A percentile compares a stretch with the other conserved stretches of the same genome.
phyloP scores from a whole-genome alignment of 1,140 invertebrate species.

The Atta colombica region DNA sequence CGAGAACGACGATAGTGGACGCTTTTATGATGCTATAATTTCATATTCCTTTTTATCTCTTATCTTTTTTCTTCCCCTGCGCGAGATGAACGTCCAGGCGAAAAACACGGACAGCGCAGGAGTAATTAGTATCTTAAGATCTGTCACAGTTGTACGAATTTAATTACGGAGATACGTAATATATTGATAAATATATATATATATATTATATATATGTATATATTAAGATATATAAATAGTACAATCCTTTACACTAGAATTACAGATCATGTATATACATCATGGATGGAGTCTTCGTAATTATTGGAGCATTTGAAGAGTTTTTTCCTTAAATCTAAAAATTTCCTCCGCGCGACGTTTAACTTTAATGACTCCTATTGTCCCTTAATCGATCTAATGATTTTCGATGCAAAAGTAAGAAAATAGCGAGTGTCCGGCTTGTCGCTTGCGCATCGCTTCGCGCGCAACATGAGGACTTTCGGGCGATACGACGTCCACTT shows the following conservation, averaged over 20 bases:
- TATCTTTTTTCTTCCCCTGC: not conserved
- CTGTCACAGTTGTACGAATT: not conserved
- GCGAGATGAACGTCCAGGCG: constrained; percentile 29
- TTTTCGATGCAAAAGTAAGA: constrained; percentile 80
- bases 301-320: constrained; percentile 66
- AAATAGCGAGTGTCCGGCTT: constrained; percentile 77
- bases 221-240: constrained; percentile 77
- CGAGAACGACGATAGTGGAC: not conserved
- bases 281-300: constrained; percentile 77
- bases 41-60: constrained; percentile 6
- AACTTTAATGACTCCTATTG: constrained; percentile 67
- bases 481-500: constrained; percentile 61
- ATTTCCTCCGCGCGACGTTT: constrained; percentile 53
- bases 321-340: constrained; percentile 66
- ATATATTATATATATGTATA: constrained; percentile 56
- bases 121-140: not conserved
- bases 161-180: constrained; percentile 66
- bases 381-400: constrained; percentile 67
- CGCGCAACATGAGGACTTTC: constrained; percentile 37
- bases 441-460: constrained; percentile 30
- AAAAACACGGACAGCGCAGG: constrained; percentile 36
- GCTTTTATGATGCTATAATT: not conserved
- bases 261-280: constrained; percentile 75
- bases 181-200: constrained; percentile 78
- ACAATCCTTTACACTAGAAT: constrained; percentile 72